These are phyloP conservation scores for Metalampra italica DNA, from an alignment of 2,888 invertebrate species.

Conservation along the genomic window DNA sequence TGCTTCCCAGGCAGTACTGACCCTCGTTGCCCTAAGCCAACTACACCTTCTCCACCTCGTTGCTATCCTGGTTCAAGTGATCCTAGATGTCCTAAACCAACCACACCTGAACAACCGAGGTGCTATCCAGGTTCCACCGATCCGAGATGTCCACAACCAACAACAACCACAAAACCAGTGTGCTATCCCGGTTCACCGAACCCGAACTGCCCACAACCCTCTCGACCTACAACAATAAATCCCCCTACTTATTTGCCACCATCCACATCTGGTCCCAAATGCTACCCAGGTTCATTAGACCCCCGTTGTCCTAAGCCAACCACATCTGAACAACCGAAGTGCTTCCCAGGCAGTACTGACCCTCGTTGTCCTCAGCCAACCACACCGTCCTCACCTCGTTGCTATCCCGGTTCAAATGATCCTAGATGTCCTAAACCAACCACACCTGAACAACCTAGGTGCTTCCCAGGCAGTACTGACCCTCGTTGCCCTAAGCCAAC, in stretches of 20 bases:
- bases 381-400: conserved; percentile 24
- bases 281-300: conserved; percentile 27
- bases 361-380: conserved; percentile 25
- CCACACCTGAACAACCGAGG: conserved; percentile 24
- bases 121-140: conserved; percentile 24
- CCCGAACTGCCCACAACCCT: conserved; percentile 33
- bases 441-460: conserved; percentile 17
- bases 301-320: conserved; percentile 34
- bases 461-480: conserved; percentile 47
- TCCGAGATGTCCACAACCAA: conserved; percentile 29
- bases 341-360: conserved; percentile 24
- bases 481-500: conserved; percentile 39
- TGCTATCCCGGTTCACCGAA: conserved; percentile 36
- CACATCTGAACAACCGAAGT: conserved; percentile 19
- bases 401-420: conserved; percentile 36
- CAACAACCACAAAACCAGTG: conserved; percentile 16
- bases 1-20: conserved; percentile 36
- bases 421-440: conserved; percentile 26
- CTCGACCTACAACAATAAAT: conserved; percentile 17
- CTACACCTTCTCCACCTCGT: conserved; percentile 27
- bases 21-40: conserved; percentile 35
- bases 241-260: conserved; percentile 23
- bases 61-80: conserved; percentile 27
- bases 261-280: conserved; percentile 30
- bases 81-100: conserved; percentile 36